Evolutionary conservation across 1,140 invertebrate genomes (phyloP).

Genomic region (Vanessa tameamea): DNA sequence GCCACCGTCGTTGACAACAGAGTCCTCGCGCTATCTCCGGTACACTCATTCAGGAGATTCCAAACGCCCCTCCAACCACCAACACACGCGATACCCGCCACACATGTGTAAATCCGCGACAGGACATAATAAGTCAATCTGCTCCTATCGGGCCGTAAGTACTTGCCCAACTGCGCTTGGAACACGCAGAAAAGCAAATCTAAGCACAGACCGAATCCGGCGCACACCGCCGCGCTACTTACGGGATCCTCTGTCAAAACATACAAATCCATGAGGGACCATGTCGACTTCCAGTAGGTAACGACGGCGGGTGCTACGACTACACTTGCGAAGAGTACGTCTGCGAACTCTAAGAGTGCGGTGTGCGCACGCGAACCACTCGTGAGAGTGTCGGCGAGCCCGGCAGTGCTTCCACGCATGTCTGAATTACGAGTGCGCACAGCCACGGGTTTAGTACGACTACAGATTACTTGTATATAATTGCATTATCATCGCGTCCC

Average conservation of each 20-base stretch:
- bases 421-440: conserved; percentile 55
- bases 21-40: conserved; percentile 82
- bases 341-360: conserved; percentile 84
- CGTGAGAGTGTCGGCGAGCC: conserved; percentile 78
- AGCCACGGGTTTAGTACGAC: conserved; percentile 54
- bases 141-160: conserved; percentile 85
- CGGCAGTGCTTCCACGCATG: conserved; percentile 83
- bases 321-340: conserved; percentile 85
- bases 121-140: conserved; percentile 85
- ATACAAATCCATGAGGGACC: conserved; percentile 88
- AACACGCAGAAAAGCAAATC: conserved; percentile 85
- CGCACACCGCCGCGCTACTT: conserved; percentile 84
- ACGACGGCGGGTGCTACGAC: conserved; percentile 90
- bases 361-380: conserved; percentile 80
- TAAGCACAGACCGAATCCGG: conserved; percentile 85
- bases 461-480: conserved; percentile 65
- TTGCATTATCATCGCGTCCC: conserved; percentile 73
- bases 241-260: conserved; percentile 83
- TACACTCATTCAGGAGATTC: conserved; percentile 87
- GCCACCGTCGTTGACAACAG: conserved; percentile 83
- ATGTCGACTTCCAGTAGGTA: conserved; percentile 92
- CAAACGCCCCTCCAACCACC: conserved; percentile 92
- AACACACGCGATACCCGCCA: conserved; percentile 89
- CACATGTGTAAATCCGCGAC: conserved; percentile 87
- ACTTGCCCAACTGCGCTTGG: conserved; percentile 83